Conservation (phyloP, 2,113 vertebrate genomes). For the human region GRCh38 chr3:192989001-192989500, state of each 20-base stretch:
- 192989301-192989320: background rate
- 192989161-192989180: background rate
- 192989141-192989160: background rate
- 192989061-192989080: background rate
- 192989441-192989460: no score
- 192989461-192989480: no score
- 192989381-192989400: background rate
- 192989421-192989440: background rate
- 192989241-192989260: background rate
- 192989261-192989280: background rate
- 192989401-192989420: background rate
- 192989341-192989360: background rate
- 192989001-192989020: background rate
- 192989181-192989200: background rate
- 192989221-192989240: background rate
- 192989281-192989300: background rate
- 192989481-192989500: no score
- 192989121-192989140: background rate
- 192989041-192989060: background rate
- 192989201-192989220: background rate
- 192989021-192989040: background rate
- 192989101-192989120: background rate
- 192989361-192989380: background rate
- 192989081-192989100: background rate
- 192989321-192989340: background rate